Percentiles rank a stretch among this genome's conserved stretches.
phyloP scores from a whole-genome alignment of 2,888 invertebrate genomes.

The Hartigia nigra region DNA sequence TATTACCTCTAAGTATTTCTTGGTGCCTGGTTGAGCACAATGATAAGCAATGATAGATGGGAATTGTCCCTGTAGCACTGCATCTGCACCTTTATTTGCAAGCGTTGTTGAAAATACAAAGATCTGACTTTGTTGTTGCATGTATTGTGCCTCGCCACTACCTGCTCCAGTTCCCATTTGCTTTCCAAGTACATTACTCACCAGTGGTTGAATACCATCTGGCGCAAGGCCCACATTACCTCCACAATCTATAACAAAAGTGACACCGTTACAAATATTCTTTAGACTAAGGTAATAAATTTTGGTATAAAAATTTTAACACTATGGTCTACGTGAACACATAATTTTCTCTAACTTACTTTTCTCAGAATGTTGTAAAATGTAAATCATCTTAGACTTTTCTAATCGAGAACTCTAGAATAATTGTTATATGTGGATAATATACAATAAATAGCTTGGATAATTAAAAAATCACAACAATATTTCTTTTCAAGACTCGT shows the following conservation, averaged over 20 bases:
- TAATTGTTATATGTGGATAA: not conserved
- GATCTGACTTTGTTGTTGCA: slow-evolving; percentile 97
- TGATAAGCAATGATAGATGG: slow-evolving; percentile 95
- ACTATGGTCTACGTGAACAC: not conserved
- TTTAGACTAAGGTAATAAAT: not conserved
- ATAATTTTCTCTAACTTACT: not conserved
- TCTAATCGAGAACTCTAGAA: not conserved
- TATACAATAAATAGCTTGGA: not conserved
- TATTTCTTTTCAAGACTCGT: not conserved
- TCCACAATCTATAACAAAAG: slow-evolving; percentile 43
- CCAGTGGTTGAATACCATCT: slow-evolving; percentile 78
- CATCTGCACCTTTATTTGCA: slow-evolving; percentile 95
- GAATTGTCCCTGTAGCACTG: slow-evolving; percentile 89
- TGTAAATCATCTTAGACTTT: not conserved
- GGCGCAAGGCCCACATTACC: slow-evolving; percentile 64
- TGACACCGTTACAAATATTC: not conserved
- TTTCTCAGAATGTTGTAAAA: not conserved
- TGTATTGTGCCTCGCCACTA: slow-evolving; percentile 86
- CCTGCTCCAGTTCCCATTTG: slow-evolving; percentile 76
- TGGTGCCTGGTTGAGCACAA: slow-evolving; percentile 94
- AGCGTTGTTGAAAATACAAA: slow-evolving; percentile 95
- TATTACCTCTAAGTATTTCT: slow-evolving; percentile 89
- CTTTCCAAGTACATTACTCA: slow-evolving; percentile 82
- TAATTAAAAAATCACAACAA: not conserved
- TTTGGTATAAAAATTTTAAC: not conserved